These are phyloP conservation scores for Palythoa grandis DNA, from an alignment of 92 coral and sea anemone genomes.

Conservation along the genomic window DNA sequence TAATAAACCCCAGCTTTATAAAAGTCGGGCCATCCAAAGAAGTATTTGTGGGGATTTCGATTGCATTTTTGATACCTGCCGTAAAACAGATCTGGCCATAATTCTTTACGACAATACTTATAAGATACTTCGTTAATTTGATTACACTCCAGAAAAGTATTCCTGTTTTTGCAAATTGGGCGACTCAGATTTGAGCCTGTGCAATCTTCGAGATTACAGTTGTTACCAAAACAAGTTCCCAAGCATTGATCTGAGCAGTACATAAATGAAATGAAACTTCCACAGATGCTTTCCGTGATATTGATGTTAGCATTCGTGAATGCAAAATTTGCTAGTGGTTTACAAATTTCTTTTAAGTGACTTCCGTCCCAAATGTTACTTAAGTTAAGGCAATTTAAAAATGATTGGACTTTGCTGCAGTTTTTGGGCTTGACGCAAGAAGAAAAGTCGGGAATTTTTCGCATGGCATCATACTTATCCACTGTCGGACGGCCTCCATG, in stretches of 20 bases:
- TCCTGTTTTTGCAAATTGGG: slow-evolving; percentile 30
- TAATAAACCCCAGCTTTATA: slow-evolving; percentile 7
- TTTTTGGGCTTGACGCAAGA: slow-evolving; percentile 73
- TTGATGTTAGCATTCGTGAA: not conserved
- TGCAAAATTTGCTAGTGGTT: not conserved
- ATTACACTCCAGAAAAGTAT: slow-evolving; percentile 40
- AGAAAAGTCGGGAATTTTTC: slow-evolving; percentile 67
- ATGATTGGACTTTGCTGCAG: slow-evolving; percentile 60
- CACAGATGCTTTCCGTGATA: not conserved
- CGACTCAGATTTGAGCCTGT: not conserved
- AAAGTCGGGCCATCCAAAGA: slow-evolving; percentile 30
- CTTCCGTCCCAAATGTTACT: not conserved
- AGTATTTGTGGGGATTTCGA: slow-evolving; percentile 58
- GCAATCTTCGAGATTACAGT: slow-evolving; percentile 4
- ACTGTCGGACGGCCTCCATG: slow-evolving; percentile 59
- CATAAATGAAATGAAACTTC: slow-evolving; percentile 1
- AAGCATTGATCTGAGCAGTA: slow-evolving; percentile 6
- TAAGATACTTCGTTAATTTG: slow-evolving; percentile 26
- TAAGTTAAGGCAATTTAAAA: slow-evolving; percentile 57
- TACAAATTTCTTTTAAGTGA: not conserved
- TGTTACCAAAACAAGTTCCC: not conserved
- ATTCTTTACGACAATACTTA: slow-evolving; percentile 33
- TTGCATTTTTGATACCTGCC: slow-evolving; percentile 62
- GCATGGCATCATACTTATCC: slow-evolving; percentile 51
- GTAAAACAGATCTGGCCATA: slow-evolving; percentile 54